A percentile compares a stretch with the other conserved stretches of the same genome.
Evolutionary conservation across 2,888 invertebrate genomes (phyloP).

Genomic region (Plutella xylostella): DNA sequence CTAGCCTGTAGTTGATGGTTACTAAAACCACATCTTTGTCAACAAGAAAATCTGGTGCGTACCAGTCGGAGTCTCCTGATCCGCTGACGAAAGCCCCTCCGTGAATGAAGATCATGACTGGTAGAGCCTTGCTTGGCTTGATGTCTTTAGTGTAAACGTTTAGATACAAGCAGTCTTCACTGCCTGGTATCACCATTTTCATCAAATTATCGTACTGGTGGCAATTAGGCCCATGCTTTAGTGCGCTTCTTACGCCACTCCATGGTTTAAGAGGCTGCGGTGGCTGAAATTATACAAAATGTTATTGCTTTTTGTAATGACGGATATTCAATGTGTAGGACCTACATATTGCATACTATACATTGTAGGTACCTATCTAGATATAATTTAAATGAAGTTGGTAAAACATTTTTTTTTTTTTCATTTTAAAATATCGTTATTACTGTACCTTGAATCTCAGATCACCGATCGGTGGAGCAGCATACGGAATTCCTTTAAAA

Average conservation of each 20-base stretch:
- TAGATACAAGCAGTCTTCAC: slow-evolving; percentile 49
- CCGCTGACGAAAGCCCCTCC: slow-evolving; percentile 43
- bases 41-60: slow-evolving; percentile 47
- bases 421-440: too few species aligned
- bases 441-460: slow-evolving; percentile 46
- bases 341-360: too few species aligned
- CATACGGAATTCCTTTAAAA: slow-evolving; percentile 49
- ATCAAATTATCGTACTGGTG: slow-evolving; percentile 29
- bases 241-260: slow-evolving; percentile 41
- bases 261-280: slow-evolving; percentile 39
- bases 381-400: too few species aligned
- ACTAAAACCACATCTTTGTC: slow-evolving; percentile 43
- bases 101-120: slow-evolving; percentile 53
- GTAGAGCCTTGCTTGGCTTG: slow-evolving; percentile 24
- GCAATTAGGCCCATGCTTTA: slow-evolving; percentile 34
- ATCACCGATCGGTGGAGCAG: slow-evolving; percentile 37
- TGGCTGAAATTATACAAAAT: slow-evolving; percentile 28
- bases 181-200: slow-evolving; percentile 24
- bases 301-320: neutral
- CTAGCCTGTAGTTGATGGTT: slow-evolving; percentile 51
- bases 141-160: slow-evolving; percentile 47
- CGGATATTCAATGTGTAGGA: neutral
- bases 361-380: too few species aligned
- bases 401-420: too few species aligned
- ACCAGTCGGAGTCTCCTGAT: slow-evolving; percentile 35